phyloP scores from a whole-genome alignment of 2,113 vertebrate genomes.

The Nothoprocta pentlandii region DNA sequence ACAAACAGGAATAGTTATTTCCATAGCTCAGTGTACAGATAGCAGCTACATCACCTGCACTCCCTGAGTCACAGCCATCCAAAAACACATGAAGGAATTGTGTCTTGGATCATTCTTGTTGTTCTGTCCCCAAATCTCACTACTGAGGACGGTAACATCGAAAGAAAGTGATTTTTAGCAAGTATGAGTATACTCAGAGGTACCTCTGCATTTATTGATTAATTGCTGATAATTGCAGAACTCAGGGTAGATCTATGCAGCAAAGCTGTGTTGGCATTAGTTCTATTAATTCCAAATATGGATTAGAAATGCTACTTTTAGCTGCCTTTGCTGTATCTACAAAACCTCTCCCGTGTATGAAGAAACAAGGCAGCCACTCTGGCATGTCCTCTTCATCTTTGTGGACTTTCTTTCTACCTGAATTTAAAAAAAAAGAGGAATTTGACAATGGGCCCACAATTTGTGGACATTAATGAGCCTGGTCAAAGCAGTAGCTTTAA shows the following conservation, averaged over 20 bases:
- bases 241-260: not conserved
- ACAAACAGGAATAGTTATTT: not conserved
- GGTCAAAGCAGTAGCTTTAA: not conserved
- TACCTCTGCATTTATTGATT: not conserved
- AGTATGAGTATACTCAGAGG: not conserved
- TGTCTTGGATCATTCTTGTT: not conserved
- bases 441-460: not conserved
- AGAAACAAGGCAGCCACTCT: not conserved
- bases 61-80: not conserved
- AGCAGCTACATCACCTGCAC: not conserved
- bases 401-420: not conserved
- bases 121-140: not conserved
- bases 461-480: not conserved
- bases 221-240: not conserved
- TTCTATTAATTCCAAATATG: not conserved
- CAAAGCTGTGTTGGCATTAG: not conserved
- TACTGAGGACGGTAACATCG: not conserved
- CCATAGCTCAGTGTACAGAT: not conserved
- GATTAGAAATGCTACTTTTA: not conserved
- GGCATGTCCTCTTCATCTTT: not conserved
- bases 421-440: not conserved
- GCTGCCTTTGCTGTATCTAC: not conserved
- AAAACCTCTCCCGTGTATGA: not conserved
- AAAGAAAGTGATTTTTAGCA: not conserved
- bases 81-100: fast-evolving